Conservation (phyloP, 2,797 vertebrate genomes). For the Phaenicophaeus curvirostris region DNA sequence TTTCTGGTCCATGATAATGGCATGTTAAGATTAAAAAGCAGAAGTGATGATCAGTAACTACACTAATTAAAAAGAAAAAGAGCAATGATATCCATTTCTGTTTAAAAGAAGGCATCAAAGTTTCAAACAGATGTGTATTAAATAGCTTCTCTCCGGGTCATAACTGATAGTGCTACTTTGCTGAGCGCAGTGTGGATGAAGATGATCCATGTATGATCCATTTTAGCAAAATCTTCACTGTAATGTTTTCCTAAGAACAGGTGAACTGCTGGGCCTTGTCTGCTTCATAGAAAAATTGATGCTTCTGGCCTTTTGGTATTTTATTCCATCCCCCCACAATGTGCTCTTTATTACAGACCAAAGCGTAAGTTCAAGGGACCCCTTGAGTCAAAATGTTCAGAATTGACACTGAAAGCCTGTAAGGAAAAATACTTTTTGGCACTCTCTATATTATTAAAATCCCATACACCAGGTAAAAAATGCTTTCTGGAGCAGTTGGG, state of each 20-base stretch:
- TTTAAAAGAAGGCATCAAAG: not conserved
- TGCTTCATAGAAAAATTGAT: not conserved
- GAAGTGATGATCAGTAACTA: not conserved
- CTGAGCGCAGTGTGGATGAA: not conserved
- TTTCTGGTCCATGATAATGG: too few relatives aligned
- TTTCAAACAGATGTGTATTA: not conserved
- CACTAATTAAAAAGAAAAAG: not conserved
- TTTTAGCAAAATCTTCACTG: not conserved
- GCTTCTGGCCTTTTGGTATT: not conserved
- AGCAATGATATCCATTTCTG: not conserved
- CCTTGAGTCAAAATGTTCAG: not conserved
- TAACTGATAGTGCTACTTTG: not conserved
- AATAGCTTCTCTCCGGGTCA: not conserved
- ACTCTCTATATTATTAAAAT: not conserved
- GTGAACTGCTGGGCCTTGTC: not conserved
- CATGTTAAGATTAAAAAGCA: too few relatives aligned
- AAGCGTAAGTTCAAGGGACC: not conserved
- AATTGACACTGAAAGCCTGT: not conserved
- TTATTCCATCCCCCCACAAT: not conserved
- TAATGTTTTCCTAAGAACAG: not conserved
- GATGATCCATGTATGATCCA: not conserved
- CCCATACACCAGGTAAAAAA: not conserved
- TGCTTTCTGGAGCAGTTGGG: not conserved
- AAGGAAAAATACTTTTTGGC: not conserved
- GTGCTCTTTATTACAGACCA: not conserved